Base-by-base conservation (phyloP, 2,797 vertebrate genomes). In the Kryptopterus vitreolus region DNA sequence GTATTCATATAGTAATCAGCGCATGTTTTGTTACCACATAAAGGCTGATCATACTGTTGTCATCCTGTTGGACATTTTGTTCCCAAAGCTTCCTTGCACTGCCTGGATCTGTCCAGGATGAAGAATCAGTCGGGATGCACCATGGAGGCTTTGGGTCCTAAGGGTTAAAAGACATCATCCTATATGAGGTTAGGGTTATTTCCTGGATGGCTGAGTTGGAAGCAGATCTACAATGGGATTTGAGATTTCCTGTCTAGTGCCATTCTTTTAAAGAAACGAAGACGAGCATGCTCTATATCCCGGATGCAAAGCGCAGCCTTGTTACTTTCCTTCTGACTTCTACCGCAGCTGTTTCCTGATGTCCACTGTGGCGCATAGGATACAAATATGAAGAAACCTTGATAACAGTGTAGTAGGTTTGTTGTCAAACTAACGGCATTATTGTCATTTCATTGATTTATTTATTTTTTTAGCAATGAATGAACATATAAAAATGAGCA, bases 331-430 rank as follows among this genome's bases (percentile, higher is more conserved):
- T 20, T 65, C 71, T 62, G n/a, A 62, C 35, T 29, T 63, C 80
- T 87, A 85, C 76, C 79, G 81, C 90, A 93, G 91, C 90, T 92
- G 91, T 91, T 92, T 93, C 92, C 92, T 92, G 79, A 74, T 88
- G 88, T 77, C 82, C 79, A 83, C 80, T 83, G 76, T 85, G 46
- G 74, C 66, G 86, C 81, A 88, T 84, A 82, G n/a, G 24, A 75
- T 62, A 81, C 85, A 88, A 76, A 82, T 88, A 89, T 90, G 83
- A 86, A 89, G 90, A 88, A 82, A 3, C 20, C 24, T 15, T 50
- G 66, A 15, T 6, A 68, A 69, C n/a, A 26, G 26, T 26, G 15
- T 48, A 66, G 38, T 3, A 5, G 35, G 35, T 46, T 43, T 65
- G 20, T 20, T 38, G 20, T 38, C 20, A 65, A 38, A 53, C 66